A percentile compares a stretch with the other conserved stretches of the same genome.
Conservation (phyloP, 1,140 invertebrate genomes). For the Brachionus rubens region DNA sequence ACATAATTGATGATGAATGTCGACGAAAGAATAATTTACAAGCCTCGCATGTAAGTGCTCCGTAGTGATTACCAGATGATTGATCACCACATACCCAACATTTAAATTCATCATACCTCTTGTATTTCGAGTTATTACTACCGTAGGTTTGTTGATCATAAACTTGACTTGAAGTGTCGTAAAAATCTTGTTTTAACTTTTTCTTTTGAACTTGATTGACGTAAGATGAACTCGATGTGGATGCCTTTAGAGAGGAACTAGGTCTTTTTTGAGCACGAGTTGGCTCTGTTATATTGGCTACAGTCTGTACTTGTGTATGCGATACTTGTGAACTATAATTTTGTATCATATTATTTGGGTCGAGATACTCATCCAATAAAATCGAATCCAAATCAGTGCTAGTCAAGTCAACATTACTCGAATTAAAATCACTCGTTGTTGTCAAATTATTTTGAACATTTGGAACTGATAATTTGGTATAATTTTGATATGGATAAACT, state of each 20-base stretch:
- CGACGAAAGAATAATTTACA: constrained; percentile 51
- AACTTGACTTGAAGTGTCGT: background rate
- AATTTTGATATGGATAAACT: background rate
- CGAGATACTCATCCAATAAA: constrained; percentile 5
- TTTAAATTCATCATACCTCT: constrained; percentile 33
- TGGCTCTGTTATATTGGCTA: background rate
- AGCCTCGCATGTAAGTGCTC: constrained; percentile 63
- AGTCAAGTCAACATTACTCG: background rate
- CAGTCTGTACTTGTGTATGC: background rate
- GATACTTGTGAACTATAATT: no score
- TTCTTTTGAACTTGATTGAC: no score
- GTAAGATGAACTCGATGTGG: no score
- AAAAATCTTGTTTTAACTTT: background rate
- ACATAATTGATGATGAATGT: constrained; percentile 34
- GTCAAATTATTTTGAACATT: no score
- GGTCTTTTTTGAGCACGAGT: background rate
- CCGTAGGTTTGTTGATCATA: no score
- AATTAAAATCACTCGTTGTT: background rate
- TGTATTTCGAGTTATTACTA: constrained; percentile 36
- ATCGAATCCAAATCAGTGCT: constrained; percentile 8
- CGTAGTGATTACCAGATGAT: constrained; percentile 63
- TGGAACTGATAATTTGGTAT: background rate
- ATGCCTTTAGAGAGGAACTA: no score
- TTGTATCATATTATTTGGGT: no score
- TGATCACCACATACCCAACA: constrained; percentile 62